Base-by-base conservation (phyloP, 92 coral and sea anemone species). In the Phenganax subtilis region DNA sequence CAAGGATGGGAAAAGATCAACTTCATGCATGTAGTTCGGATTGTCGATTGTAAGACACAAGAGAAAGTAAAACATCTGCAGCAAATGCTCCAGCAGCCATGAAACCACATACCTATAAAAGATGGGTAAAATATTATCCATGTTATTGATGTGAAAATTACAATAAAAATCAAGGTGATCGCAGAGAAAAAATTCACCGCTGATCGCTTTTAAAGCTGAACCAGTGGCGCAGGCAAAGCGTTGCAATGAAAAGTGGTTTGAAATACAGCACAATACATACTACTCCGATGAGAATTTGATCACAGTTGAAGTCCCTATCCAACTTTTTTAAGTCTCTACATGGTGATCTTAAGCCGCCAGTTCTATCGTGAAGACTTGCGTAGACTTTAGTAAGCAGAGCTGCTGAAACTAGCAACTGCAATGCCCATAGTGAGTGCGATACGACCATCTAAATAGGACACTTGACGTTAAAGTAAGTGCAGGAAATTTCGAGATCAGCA, bases 381-480 rank as follows among this genome's bases (percentile, higher is more conserved):
- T 30, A 8, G 16, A 30, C 54, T 68, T 68, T 68, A 29, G 73
- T 6, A 30, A 68, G 73, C 52, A 68, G 73, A 68, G 73, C 73
- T 28, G 73, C 47, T 30, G 73, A 30, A 9, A 68, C 73, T 3
- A 68, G 51, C 47, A 68, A 68, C 16, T 68, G 73, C 16, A 68
- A 8, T 9, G n/a, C 15, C 53, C 53, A 68, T 6, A 30, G 6
- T 10, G 15, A 8, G 12, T 68, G 73, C 6, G 47, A 7, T 28
- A 6, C 12, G n/a, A 52, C n/a, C n/a, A 30, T 30, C 73, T 68
- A 30, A 68, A 27, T 61, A 8, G n/a, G 14, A 25, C 27, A 17
- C n/a, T 5, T 8, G 6, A 57, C 63, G 3, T 57, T 12, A 11
- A n/a, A 11, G 63, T 11, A 8, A 57, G 15, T 57, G 8, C 12